phyloP scores from a whole-genome alignment of 2,113 vertebrate species.

The Menura novaehollandiae region DNA sequence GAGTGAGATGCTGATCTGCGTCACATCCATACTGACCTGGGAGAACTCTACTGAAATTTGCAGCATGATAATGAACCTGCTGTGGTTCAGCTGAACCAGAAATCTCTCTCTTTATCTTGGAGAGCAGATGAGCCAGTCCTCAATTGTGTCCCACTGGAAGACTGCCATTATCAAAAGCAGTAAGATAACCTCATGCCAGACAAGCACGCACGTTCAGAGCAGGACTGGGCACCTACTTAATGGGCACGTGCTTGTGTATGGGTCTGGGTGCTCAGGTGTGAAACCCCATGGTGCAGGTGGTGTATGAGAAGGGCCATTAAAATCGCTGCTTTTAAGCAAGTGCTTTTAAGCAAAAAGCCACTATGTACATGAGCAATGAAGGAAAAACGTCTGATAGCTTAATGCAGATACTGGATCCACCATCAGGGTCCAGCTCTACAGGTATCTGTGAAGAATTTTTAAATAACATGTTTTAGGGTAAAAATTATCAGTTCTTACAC shows the following conservation, averaged over 20 bases:
- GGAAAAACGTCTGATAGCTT: neutral
- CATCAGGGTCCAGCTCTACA: neutral
- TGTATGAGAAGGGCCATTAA: neutral
- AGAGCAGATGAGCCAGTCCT: neutral
- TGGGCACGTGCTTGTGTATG: rapidly evolving
- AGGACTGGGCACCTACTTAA: neutral
- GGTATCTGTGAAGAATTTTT: neutral
- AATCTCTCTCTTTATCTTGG: neutral
- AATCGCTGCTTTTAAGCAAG: neutral
- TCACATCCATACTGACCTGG: neutral
- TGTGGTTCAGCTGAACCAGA: neutral
- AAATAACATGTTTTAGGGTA: neutral
- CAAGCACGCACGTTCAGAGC: neutral
- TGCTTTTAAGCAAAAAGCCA: neutral
- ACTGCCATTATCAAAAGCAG: neutral
- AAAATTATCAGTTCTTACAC: neutral
- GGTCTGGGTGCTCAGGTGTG: neutral
- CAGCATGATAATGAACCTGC: neutral
- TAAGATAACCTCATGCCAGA: neutral
- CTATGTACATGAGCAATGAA: neutral
- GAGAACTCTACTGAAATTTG: neutral
- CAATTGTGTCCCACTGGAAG: neutral
- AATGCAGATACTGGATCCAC: neutral
- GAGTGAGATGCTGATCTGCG: neutral
- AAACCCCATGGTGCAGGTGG: neutral